Base-by-base conservation (phyloP, 1,140 invertebrate species). In the Drosophila insularis region DNA sequence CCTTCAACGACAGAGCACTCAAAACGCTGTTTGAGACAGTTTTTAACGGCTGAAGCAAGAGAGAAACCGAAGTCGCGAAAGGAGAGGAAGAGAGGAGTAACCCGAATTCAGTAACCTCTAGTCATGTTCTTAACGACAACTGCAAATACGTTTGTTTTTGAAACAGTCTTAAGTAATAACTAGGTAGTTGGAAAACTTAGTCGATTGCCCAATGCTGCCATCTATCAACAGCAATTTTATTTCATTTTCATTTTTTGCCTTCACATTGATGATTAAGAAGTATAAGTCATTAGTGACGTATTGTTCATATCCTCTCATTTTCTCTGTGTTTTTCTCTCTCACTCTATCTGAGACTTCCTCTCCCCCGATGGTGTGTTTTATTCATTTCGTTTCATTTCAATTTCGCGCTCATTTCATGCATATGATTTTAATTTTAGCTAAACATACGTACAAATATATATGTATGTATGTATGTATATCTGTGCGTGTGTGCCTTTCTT, bases 361-460 rank as follows among this genome's bases (percentile, higher is more conserved):
- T 17, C n/a, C 11, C 35, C 4, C 19, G 43, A 50, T 50, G 17
- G 43, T 19, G 43, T 50, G 56, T 40, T 66, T 75, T 70, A 74
- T 73, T 79, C 80, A 87, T 87, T 89, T 89, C 76, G 84, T 87
- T 89, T 71, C 84, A 84, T 89, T 87, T 80, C 84, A 84, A 87
- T 87, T 87, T 89, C 73, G 84, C 77, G 80, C 84, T 87, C 80
- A 87, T 87, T 87, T 87, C 84, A 87, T 89, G 84, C 84, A 87
- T 87, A 87, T 87, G 85, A 87, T 87, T 89, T 87, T 87, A 89
- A 87, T 87, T 87, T 87, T 78, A 67, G 68, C 72, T 71, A 72
- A 82, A 72, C 74, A 81, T 66, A 59, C 66, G 35, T 61, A 62
- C 11, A 53, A 13, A 35, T 63, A 23, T 50, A 10, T 11, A 8